These are phyloP conservation scores for Gymnodraco acuticeps DNA, from an alignment of 2,797 vertebrate genomes.

Conservation along the genomic window DNA sequence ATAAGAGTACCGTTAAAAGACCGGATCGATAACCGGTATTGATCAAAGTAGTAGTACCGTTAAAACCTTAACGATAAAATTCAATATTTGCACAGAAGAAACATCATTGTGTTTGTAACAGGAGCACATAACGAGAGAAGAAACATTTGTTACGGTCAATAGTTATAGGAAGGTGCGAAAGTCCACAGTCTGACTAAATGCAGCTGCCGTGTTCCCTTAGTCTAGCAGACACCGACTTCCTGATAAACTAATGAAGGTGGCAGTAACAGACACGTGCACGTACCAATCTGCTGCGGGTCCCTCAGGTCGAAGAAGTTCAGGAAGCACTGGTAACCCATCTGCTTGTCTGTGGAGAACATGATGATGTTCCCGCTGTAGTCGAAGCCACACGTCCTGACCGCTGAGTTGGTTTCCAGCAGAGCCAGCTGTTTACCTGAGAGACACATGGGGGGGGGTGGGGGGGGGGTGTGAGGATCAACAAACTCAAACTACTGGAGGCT, in stretches of 20 bases:
- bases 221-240: background rate
- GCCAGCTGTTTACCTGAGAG: constrained; percentile 94
- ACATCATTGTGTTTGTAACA: too few relatives aligned
- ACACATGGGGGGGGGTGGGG: too few relatives aligned
- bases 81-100: background rate
- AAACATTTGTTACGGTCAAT: too few relatives aligned
- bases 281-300: constrained; percentile 96
- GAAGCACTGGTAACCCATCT: constrained; percentile 99
- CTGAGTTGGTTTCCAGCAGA: constrained; percentile 94
- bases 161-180: too few relatives aligned
- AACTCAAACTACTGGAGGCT: background rate
- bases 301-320: constrained; percentile 96
- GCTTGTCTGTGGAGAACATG: constrained; percentile 99
- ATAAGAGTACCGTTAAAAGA: too few relatives aligned
- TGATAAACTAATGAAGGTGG: too few relatives aligned
- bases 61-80: too few relatives aligned
- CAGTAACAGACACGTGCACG: background rate
- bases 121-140: too few relatives aligned
- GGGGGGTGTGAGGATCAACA: background rate
- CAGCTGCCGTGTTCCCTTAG: background rate
- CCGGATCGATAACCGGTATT: too few relatives aligned
- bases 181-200: too few relatives aligned
- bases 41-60: too few relatives aligned
- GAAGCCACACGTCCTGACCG: constrained; percentile 96
- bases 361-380: constrained; percentile 99